Evolutionary conservation across 2,113 vertebrate species (phyloP).

Genomic region (Rhinopithecus roxellana): DNA sequence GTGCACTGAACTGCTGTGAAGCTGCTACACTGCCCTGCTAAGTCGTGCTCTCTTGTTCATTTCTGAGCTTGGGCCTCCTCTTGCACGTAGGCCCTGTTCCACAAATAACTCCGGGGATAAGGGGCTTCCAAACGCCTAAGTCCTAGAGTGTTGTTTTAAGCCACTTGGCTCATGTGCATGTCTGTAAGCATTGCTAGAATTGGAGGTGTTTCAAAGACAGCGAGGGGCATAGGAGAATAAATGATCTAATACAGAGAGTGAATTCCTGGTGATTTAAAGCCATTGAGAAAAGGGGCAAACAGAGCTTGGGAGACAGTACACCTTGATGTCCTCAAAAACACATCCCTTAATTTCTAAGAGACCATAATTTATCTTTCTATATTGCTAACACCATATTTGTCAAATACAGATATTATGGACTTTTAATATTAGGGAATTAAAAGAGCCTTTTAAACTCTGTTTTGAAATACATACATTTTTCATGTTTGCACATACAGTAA

Average conservation of each 20-base stretch:
- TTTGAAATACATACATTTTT: background rate
- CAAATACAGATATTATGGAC: background rate
- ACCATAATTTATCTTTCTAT: background rate
- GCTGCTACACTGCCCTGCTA: background rate
- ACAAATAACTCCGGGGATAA: background rate
- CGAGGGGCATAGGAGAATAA: background rate
- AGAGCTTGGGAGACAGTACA: background rate
- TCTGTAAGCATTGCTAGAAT: background rate
- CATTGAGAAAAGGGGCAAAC: background rate
- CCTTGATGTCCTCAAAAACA: background rate
- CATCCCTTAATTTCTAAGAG: background rate
- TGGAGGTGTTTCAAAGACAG: conserved; percentile 41
- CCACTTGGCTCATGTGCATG: background rate
- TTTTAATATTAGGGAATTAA: background rate
- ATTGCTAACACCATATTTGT: background rate
- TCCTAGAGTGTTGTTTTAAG: background rate
- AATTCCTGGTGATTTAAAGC: background rate
- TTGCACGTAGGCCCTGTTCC: background rate
- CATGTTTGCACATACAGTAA: background rate
- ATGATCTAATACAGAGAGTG: background rate
- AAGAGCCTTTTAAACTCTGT: background rate
- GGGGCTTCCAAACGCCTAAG: background rate
- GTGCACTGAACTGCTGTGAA: background rate
- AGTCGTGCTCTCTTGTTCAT: background rate
- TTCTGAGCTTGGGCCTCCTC: background rate